A percentile compares a stretch with the other conserved stretches of the same genome.
Evolutionary conservation across 2,113 vertebrate species (phyloP).

Genomic region (Piaya cayana): DNA sequence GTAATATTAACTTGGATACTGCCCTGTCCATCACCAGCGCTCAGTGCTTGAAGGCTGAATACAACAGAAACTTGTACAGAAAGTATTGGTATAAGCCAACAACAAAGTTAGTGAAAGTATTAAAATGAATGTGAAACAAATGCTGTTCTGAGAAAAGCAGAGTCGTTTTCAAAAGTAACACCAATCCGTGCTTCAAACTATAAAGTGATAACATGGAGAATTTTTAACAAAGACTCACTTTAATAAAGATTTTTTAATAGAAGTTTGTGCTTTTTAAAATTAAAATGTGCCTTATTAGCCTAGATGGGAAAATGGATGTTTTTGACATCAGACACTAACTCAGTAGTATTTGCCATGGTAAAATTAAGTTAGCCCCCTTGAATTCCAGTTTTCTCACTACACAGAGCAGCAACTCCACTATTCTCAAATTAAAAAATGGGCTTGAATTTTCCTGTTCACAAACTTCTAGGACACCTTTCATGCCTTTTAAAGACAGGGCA

Average conservation of each 20-base stretch:
- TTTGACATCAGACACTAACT: background rate
- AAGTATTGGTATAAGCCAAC: background rate
- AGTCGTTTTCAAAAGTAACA: background rate
- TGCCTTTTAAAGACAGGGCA: background rate
- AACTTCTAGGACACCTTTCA: background rate
- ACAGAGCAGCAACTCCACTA: background rate
- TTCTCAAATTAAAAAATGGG: background rate
- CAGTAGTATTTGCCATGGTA: background rate
- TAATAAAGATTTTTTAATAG: background rate
- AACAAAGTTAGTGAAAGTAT: background rate
- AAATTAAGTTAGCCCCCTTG: background rate
- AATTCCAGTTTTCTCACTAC: background rate
- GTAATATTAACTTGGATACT: background rate
- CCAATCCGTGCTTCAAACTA: background rate
- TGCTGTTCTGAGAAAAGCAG: background rate
- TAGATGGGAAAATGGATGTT: background rate
- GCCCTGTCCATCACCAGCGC: background rate
- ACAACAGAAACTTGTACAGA: background rate
- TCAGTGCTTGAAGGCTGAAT: background rate
- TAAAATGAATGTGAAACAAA: background rate
- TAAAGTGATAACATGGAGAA: background rate
- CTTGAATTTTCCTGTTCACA: background rate
- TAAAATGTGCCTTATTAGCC: rapidly evolving
- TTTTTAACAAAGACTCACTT: background rate
- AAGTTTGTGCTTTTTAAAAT: no score